Conservation (phyloP, 2,113 vertebrate species). For the Sapajus apella region DNA sequence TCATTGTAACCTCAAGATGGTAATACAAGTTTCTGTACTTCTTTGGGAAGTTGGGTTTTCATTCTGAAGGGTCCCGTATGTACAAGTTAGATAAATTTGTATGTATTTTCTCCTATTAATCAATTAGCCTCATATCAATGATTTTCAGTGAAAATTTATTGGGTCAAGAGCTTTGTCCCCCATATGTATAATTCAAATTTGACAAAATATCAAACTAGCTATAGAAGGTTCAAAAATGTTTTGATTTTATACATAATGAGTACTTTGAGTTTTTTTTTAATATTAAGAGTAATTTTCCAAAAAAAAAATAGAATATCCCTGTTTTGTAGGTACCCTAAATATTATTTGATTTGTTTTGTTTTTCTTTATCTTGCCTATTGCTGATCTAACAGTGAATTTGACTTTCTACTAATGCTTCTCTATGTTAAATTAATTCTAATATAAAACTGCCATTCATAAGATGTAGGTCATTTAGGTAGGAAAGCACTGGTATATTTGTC, state of each 20-base stretch:
- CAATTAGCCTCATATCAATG: too few relatives aligned
- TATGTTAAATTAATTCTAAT: slow-evolving; percentile 22
- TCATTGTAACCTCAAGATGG: too few relatives aligned
- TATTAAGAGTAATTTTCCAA: background rate
- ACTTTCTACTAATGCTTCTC: background rate
- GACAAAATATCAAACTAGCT: background rate
- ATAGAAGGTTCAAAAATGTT: background rate
- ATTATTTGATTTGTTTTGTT: background rate
- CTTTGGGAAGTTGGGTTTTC: too few relatives aligned
- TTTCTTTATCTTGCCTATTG: background rate
- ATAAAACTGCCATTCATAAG: background rate
- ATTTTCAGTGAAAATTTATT: too few relatives aligned
- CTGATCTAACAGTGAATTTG: background rate
- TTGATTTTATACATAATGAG: background rate
- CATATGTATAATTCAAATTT: background rate
- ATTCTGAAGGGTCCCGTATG: too few relatives aligned
- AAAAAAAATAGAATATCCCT: rapidly evolving
- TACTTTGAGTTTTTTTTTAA: background rate
- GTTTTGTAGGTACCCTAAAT: background rate
- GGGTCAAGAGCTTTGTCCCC: too few relatives aligned
- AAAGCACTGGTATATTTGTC: background rate
- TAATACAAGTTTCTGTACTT: too few relatives aligned
- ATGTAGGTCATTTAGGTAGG: background rate
- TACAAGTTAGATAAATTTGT: too few relatives aligned
- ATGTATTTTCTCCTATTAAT: too few relatives aligned